A percentile compares a stretch with the other conserved stretches of the same genome.
phyloP scores from a whole-genome alignment of 2,888 invertebrate species.

The Chrysopilus asiliformis region DNA sequence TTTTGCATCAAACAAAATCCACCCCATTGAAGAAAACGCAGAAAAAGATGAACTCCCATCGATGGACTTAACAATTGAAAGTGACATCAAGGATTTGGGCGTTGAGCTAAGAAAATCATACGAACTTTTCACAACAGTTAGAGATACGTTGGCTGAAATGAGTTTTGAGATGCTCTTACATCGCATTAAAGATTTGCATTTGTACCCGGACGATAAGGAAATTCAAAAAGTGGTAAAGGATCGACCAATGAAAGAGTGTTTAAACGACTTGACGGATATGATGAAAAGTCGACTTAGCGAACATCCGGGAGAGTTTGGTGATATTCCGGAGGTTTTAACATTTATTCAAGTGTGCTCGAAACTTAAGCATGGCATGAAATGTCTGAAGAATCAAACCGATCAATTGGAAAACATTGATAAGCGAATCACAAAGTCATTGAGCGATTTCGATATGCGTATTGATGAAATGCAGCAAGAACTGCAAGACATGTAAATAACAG shows the following conservation, averaged over 20 bases:
- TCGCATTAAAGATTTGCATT: conserved; percentile 27
- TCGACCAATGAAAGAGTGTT: conserved; percentile 19
- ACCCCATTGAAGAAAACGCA: no score
- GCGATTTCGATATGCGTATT: no score
- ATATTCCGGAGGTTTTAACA: conserved; percentile 29
- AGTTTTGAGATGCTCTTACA: no score
- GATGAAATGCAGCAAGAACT: no score
- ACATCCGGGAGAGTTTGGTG: conserved; percentile 30
- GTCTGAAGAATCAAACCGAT: conserved; percentile 22
- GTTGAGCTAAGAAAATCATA: no score
- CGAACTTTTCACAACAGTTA: not conserved
- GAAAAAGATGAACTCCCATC: no score
- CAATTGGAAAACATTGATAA: conserved; percentile 22
- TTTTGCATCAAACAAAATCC: no score
- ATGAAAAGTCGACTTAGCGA: conserved; percentile 23
- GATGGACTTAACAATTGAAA: no score
- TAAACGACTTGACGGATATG: conserved; percentile 22
- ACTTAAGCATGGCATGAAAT: conserved; percentile 25
- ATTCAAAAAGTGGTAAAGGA: conserved; percentile 16
- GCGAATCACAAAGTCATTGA: conserved; percentile 22
- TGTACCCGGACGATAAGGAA: conserved; percentile 17
- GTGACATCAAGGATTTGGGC: no score
- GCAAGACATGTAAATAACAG: no score
- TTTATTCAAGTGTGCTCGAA: conserved; percentile 29
- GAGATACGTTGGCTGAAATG: not conserved